Percentiles rank a stretch among this genome's conserved stretches.
phyloP scores from a whole-genome alignment of 64 coral and sea anemone species.

The Montipora foliosa region DNA sequence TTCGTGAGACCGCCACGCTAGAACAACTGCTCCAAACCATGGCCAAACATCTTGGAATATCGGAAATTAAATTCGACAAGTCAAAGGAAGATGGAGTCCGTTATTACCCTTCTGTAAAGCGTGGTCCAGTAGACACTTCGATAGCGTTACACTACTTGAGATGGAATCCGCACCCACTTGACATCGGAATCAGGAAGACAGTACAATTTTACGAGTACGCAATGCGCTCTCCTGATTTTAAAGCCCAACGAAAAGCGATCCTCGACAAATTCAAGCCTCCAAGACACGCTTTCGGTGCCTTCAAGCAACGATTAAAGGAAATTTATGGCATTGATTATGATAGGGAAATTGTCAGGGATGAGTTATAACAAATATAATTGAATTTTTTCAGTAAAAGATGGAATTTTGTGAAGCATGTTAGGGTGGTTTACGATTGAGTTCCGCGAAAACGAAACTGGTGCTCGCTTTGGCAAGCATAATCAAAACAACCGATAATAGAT shows the following conservation, averaged over 20 bases:
- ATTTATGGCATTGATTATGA: conserved; percentile 81
- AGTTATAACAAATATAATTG: conserved; percentile 27
- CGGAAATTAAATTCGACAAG: conserved; percentile 70
- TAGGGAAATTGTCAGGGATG: conserved; percentile 52
- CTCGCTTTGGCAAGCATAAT: no score
- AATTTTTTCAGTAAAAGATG: not conserved
- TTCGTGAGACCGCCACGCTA: conserved; percentile 72
- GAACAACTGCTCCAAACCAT: conserved; percentile 75
- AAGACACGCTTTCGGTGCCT: conserved; percentile 52
- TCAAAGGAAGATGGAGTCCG: not conserved
- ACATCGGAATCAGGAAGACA: conserved; percentile 63
- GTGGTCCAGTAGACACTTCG: conserved; percentile 79
- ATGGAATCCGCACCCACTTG: conserved; percentile 76
- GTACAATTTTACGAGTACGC: conserved; percentile 90
- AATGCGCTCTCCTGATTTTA: conserved; percentile 80
- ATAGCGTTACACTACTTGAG: conserved; percentile 66
- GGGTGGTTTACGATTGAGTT: no score
- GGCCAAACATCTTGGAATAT: conserved; percentile 74
- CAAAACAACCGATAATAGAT: no score
- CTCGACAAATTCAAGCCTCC: conserved; percentile 71
- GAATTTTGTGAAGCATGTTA: not conserved
- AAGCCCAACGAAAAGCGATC: conserved; percentile 68
- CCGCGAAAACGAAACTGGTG: no score
- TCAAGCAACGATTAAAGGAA: conserved; percentile 77
- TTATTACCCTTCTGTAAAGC: conserved; percentile 78